A percentile compares a stretch with the other conserved stretches of the same genome.
phyloP scores from a whole-genome alignment of 2,888 invertebrate species.

The Marronus borbonicus region DNA sequence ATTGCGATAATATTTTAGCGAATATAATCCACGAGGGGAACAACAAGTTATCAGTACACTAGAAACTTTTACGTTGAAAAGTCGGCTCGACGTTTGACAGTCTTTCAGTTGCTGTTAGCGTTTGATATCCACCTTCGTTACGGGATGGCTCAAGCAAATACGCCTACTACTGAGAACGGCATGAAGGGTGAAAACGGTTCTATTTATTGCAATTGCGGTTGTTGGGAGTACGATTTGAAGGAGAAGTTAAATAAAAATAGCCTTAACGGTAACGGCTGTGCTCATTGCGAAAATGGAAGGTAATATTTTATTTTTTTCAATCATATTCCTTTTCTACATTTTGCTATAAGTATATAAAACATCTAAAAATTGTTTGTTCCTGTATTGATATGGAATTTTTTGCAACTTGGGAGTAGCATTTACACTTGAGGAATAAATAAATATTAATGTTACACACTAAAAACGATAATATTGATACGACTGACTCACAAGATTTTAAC shows the following conservation, averaged over 20 bases:
- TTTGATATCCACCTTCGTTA: neutral
- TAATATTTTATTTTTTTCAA: neutral
- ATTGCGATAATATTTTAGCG: slow-evolving; percentile 22
- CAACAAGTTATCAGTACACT: slow-evolving; percentile 18
- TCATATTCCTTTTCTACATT: neutral
- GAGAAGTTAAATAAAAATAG: slow-evolving; percentile 2
- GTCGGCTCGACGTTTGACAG: neutral
- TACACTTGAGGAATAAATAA: neutral
- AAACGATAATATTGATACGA: no score
- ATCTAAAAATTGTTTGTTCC: neutral
- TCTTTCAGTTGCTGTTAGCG: neutral
- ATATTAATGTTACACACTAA: neutral
- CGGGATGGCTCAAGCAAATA: slow-evolving; percentile 26
- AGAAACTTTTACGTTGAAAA: slow-evolving; percentile 3
- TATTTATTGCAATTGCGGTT: slow-evolving; percentile 34
- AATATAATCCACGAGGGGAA: slow-evolving; percentile 15
- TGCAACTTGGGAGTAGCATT: neutral
- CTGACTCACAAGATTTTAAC: no score
- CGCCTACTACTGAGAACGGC: neutral
- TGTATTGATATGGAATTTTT: neutral
- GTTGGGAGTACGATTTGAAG: slow-evolving; percentile 39
- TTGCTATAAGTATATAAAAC: neutral
- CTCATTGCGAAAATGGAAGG: slow-evolving; percentile 35
- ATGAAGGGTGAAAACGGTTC: slow-evolving; percentile 2
- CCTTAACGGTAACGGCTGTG: slow-evolving; percentile 1